Conservation (phyloP, 2,888 invertebrate genomes). For the Drosophila putrida region DNA sequence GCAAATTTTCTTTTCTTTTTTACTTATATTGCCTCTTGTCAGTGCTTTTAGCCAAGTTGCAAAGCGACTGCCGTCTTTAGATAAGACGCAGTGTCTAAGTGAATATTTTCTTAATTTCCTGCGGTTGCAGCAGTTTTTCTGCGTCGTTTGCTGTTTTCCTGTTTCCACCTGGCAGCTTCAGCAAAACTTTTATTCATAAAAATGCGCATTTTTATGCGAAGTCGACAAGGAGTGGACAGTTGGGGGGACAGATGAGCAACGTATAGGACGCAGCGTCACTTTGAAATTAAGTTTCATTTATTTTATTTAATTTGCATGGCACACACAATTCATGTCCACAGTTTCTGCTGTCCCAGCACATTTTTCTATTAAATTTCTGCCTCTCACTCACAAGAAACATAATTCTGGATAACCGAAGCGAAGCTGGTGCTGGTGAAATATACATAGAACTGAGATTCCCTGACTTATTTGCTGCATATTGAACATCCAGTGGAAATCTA, state of each 20-base stretch:
- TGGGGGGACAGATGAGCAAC: neutral
- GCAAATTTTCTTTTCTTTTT: constrained; percentile 2
- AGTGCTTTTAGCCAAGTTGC: constrained; percentile 21
- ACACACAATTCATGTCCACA: constrained; percentile 19
- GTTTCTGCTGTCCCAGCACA: constrained; percentile 30
- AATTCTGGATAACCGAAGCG: constrained; percentile 21
- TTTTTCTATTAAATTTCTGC: constrained; percentile 31
- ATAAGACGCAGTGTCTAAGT: constrained; percentile 62
- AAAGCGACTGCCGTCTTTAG: constrained; percentile 37
- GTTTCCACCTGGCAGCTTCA: constrained; percentile 44
- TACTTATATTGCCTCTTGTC: constrained; percentile 5
- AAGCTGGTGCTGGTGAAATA: no score
- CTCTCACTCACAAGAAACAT: neutral
- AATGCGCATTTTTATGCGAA: constrained; percentile 52
- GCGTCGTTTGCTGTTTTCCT: constrained; percentile 44
- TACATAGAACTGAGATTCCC: neutral
- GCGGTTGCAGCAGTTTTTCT: constrained; percentile 69
- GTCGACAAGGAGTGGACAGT: neutral
- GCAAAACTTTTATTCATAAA: constrained; percentile 41
- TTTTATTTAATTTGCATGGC: constrained; percentile 54
- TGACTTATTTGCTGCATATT: neutral
- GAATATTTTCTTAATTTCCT: constrained; percentile 69
- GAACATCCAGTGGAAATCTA: neutral
- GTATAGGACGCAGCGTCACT: constrained; percentile 33
- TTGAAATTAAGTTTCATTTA: constrained; percentile 56